These are phyloP conservation scores for Grapholita molesta DNA, from an alignment of 1,140 invertebrate genomes.

Conservation along the genomic window DNA sequence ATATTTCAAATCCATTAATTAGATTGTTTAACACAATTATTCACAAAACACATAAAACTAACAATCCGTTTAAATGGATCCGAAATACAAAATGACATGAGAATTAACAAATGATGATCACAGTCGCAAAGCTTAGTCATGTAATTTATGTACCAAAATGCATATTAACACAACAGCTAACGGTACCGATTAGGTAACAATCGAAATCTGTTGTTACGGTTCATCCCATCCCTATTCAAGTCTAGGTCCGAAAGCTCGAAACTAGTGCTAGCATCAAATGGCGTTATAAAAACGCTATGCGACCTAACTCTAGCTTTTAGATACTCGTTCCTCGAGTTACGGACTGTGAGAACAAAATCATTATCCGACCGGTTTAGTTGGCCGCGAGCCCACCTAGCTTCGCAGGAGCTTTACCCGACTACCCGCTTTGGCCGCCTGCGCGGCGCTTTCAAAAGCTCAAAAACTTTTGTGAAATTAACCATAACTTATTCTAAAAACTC, in stretches of 20 bases:
- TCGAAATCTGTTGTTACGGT: background rate
- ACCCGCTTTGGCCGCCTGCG: slow-evolving; percentile 3
- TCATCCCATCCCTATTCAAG: background rate
- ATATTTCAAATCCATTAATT: background rate
- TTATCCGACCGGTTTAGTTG: slow-evolving; percentile 49
- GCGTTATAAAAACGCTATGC: slow-evolving; percentile 67
- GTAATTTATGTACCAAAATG: background rate
- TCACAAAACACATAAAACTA: background rate
- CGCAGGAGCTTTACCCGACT: background rate
- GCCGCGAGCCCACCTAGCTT: slow-evolving; percentile 41
- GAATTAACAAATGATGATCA: background rate
- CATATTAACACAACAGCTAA: background rate
- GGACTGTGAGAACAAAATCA: slow-evolving; percentile 69
- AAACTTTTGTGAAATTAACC: slow-evolving; percentile 28
- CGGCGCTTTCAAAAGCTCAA: slow-evolving; percentile 72
- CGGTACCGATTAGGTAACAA: background rate
- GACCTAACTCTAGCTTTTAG: slow-evolving; percentile 74
- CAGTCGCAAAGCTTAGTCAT: background rate
- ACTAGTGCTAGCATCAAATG: background rate
- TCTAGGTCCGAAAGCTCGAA: background rate
- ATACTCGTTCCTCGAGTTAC: slow-evolving; percentile 73
- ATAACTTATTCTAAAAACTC: slow-evolving; percentile 47
- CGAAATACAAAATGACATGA: background rate
- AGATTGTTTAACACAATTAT: background rate
- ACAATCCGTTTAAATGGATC: background rate